Base-by-base conservation (phyloP, 2,113 vertebrate genomes). In the Zosterops borbonicus region DNA sequence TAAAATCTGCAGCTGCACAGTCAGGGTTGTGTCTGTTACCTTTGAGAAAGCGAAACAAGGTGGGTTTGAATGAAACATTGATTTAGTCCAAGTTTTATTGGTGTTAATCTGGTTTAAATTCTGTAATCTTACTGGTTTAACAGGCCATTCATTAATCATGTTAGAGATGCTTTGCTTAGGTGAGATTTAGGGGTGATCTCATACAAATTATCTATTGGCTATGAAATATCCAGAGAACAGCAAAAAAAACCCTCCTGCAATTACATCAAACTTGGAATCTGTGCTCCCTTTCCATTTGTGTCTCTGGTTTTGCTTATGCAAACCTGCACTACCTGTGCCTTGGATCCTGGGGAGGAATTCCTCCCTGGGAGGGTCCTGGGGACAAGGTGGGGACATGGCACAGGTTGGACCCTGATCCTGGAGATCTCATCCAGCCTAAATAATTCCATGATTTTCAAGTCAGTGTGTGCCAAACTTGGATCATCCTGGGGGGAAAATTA, bases 401-500 rank as follows among this genome's bases (percentile, higher is more conserved):
- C 59, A 52, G 69, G 8, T 4, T 21, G 53, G 53, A 4, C n/a
- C 53, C 44, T 14, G n/a, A 27, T 17, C 62, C 20, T 37, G 28
- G 9, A 53, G 12, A 1, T 19, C n/a, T 56, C 53, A 29, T n/a
- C 69, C 39, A n/a, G 2, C 53, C 29, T 5, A 11, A 41, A 16
- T 3, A 6, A 21, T 27, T 39, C 62, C 39, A 3, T 12, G n/a
- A 31, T 27, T 87, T 87, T 63, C 1, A 1, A 4, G 39, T 6
- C 50, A 33, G 8, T 27, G 0, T 7, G 10, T 39, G n/a, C n/a
- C 59, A 22, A 18, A 52, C 27, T 33, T 14, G 22, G 50, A 39
- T 24, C 13, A 41, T 17, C 13, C 35, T 0, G 2, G 31, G 9
- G 9, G 2, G 2, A 21, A 21, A 59, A 12, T 3, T 1, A 31